Conservation (phyloP, 2,888 invertebrate species). For the Hetaerina titia region DNA sequence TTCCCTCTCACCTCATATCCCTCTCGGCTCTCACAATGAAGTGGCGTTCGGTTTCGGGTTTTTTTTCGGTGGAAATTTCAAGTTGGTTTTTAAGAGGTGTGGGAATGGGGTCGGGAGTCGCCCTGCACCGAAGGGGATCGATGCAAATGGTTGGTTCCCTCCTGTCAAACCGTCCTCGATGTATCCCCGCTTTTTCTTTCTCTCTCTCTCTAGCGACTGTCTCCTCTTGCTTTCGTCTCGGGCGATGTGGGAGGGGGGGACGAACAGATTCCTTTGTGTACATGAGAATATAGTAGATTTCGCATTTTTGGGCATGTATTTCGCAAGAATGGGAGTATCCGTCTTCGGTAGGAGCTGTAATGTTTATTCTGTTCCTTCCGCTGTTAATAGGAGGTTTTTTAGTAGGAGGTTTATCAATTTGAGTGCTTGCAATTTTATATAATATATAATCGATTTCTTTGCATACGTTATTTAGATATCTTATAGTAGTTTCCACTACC, state of each 20-base stretch:
- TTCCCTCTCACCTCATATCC: not conserved
- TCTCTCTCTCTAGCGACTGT: not conserved
- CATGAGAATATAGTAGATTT: not conserved
- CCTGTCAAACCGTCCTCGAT: not conserved
- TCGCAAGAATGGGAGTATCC: not conserved
- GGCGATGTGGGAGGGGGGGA: not conserved
- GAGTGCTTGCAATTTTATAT: too few relatives aligned
- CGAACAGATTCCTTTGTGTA: not conserved
- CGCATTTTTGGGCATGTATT: too few relatives aligned
- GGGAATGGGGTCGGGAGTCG: too few relatives aligned
- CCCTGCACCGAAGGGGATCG: constrained; percentile 23
- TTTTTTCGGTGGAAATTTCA: not conserved
- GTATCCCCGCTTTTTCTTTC: not conserved
- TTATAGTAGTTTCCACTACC: too few relatives aligned
- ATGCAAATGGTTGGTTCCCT: not conserved
- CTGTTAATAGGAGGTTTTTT: not conserved
- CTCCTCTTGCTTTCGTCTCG: constrained; percentile 1
- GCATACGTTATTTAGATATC: too few relatives aligned
- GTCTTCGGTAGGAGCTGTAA: not conserved
- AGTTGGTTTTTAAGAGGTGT: not conserved
- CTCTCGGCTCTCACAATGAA: constrained; percentile 21
- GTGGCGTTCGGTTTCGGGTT: not conserved
- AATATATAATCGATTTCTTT: too few relatives aligned
- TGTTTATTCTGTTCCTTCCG: not conserved
- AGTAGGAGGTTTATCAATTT: too few relatives aligned